Percentiles rank a stretch among this genome's conserved stretches.
Conservation (phyloP, 2,888 invertebrate genomes). For the Leptogaster cylindrica region DNA sequence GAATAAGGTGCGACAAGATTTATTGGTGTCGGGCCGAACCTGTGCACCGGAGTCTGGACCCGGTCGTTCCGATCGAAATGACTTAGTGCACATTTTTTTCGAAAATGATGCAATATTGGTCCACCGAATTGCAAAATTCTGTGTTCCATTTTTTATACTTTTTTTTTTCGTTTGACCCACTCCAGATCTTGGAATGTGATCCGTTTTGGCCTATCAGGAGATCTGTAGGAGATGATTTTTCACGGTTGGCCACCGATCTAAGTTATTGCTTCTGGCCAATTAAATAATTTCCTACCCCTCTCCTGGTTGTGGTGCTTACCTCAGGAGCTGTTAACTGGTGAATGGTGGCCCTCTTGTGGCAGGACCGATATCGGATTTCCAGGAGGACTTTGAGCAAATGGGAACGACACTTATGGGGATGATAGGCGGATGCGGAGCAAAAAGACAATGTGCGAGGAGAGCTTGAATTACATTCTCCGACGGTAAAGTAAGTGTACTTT, state of each 20-base stretch:
- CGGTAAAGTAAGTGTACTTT: neutral
- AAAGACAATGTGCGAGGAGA: neutral
- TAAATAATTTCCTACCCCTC: slow-evolving; percentile 46
- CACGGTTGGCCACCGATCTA: slow-evolving; percentile 43
- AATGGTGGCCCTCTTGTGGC: slow-evolving; percentile 19
- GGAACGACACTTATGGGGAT: slow-evolving; percentile 6
- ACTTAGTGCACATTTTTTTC: slow-evolving; percentile 32
- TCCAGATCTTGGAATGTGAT: slow-evolving; percentile 19
- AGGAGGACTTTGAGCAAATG: slow-evolving; percentile 22
- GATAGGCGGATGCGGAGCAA: slow-evolving; percentile 17
- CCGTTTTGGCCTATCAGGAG: slow-evolving; percentile 38
- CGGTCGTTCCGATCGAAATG: slow-evolving; percentile 23
- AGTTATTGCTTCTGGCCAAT: slow-evolving; percentile 46
- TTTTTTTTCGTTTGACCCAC: slow-evolving; percentile 30
- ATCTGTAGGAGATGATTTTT: slow-evolving; percentile 45
- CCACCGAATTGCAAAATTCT: slow-evolving; percentile 24
- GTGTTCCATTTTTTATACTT: too few species aligned
- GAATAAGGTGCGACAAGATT: slow-evolving; percentile 45
- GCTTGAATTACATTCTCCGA: neutral
- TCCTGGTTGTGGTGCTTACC: slow-evolving; percentile 21
- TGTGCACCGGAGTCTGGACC: neutral
- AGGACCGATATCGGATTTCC: slow-evolving; percentile 29
- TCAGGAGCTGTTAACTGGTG: slow-evolving; percentile 45
- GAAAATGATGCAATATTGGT: slow-evolving; percentile 10
- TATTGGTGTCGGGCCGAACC: slow-evolving; percentile 42